A percentile compares a stretch with the other conserved stretches of the same genome.
These are phyloP conservation scores for Proales similis DNA, from an alignment of 1,140 invertebrate species.

Conservation along the genomic window DNA sequence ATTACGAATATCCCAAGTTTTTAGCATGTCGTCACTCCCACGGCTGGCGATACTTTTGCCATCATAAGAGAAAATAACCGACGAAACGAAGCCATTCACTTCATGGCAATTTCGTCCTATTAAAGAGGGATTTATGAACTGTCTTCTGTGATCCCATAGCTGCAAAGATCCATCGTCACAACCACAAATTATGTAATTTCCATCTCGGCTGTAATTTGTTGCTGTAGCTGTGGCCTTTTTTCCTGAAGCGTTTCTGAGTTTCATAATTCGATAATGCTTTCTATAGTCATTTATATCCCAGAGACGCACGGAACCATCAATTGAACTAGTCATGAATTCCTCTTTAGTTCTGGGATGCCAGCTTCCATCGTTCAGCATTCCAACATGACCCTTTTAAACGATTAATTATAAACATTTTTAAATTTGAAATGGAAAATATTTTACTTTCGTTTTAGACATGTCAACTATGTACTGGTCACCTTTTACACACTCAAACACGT, in stretches of 20 bases:
- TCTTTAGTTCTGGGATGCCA: conserved; percentile 86
- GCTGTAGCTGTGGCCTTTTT: conserved; percentile 77
- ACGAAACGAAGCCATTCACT: conserved; percentile 70
- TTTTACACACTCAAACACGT: conserved; percentile 87
- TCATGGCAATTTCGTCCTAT: conserved; percentile 65
- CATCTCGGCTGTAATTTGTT: conserved; percentile 65
- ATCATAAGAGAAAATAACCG: conserved; percentile 79
- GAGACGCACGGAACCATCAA: conserved; percentile 62
- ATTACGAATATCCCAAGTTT: conserved; percentile 82
- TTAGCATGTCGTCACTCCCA: conserved; percentile 80
- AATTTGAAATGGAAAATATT: too few relatives aligned
- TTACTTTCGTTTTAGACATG: conserved; percentile 83
- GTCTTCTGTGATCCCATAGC: conserved; percentile 84
- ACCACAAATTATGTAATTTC: conserved; percentile 75
- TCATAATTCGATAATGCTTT: conserved; percentile 73
- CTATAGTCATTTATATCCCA: conserved; percentile 52
- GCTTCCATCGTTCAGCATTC: conserved; percentile 75
- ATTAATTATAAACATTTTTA: too few relatives aligned
- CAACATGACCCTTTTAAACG: conserved; percentile 94
- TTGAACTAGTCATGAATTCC: conserved; percentile 86
- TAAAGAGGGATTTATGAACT: conserved; percentile 54
- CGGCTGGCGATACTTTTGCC: conserved; percentile 71
- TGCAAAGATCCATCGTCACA: conserved; percentile 93
- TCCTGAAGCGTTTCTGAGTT: conserved; percentile 76
- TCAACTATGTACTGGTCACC: conserved; percentile 92